Evolutionary conservation across 2,888 invertebrate genomes (phyloP), one percentile per base, ranked within the genome.

Genomic region (Andrena chrysosceles): DNA sequence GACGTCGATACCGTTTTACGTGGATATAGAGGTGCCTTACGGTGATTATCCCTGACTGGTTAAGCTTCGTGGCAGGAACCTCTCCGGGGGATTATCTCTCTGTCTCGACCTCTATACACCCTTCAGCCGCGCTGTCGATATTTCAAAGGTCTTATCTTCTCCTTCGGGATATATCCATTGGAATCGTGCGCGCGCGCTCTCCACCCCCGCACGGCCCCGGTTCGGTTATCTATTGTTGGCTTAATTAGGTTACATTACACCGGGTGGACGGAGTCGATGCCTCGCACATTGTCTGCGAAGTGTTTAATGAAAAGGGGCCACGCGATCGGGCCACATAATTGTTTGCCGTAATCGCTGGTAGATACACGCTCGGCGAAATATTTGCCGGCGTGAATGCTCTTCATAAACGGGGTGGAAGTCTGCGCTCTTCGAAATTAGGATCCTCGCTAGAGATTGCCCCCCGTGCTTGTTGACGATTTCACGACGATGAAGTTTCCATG

Each of bases 31-130:
- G 85, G 89, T 85, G 81, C 91, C 90, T 91, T 89, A 91, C 91
- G 90, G 92, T 93, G 91, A 93, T 92, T 92, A 92, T 92, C 91
- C 91, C 88, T 90, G 92, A 92, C 91, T 91, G 92, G 90, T 90
- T 92, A 89, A 91, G 91, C 90, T 89, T 85, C 88, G 87, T 82
- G 84, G 88, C 88, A 85, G 89, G 85, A 88, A 91, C 90, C 90
- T 91, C 93, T 90, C 91, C 85, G 63, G 85, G 87, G 90, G 91
- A 92, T 92, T 92, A 93, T 91, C 91, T 91, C 89, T 84, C 86
- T 87, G 89, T 90, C 90, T 88, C 85, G 85, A 83, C 85, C 85
- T 81, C 83, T 75, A 89, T 90, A 91, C 88, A 91, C 90, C 91
- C 91, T 91, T 91, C 90, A 90, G 88, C 87, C 88, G 86, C 87